Conservation (phyloP, 2,888 invertebrate species). For the Acanthosepion esculentum region DNA sequence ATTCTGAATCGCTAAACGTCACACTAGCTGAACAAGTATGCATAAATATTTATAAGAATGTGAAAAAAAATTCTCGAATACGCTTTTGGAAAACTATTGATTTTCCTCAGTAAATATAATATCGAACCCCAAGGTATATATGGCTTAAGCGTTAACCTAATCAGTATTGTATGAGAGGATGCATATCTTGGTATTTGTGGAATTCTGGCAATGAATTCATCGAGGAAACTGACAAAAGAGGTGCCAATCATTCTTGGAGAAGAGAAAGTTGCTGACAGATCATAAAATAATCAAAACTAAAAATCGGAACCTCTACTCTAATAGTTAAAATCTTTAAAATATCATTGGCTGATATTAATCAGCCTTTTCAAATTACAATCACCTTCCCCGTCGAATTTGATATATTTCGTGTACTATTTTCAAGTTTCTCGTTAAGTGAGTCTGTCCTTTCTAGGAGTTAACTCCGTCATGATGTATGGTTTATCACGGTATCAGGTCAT, state of each 20-base stretch:
- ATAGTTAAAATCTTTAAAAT: no score
- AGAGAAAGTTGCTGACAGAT: not conserved
- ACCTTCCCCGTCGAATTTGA: no score
- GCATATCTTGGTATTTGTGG: not conserved
- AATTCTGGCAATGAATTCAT: not conserved
- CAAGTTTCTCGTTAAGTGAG: no score
- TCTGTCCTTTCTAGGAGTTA: no score
- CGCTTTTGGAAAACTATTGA: not conserved
- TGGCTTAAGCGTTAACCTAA: not conserved
- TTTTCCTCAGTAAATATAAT: not conserved
- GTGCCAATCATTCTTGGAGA: no score
- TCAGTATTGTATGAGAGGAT: not conserved
- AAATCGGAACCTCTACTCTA: no score
- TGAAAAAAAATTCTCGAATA: not conserved
- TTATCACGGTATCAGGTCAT: no score
- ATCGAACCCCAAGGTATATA: not conserved
- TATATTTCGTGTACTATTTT: no score
- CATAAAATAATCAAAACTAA: not conserved
- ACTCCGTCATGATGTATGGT: no score
- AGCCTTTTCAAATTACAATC: no score
- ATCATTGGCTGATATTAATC: no score
- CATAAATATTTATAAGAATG: not conserved
- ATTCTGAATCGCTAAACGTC: not conserved
- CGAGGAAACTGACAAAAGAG: not conserved
- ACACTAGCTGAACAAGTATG: not conserved